phyloP scores from a whole-genome alignment of 2,888 invertebrate species.

The Lysandra bellargus region DNA sequence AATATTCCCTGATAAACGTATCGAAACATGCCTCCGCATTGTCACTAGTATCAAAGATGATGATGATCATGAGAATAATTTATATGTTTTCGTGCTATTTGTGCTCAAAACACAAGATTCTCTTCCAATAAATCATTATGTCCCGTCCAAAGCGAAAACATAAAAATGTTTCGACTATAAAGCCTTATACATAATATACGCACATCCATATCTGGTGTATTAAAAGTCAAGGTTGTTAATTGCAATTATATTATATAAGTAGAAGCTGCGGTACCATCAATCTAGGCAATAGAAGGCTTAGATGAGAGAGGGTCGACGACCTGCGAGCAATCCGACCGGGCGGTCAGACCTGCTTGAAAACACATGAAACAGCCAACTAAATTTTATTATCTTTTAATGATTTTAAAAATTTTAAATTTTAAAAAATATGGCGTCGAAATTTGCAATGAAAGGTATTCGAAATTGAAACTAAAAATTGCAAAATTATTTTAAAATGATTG shows the following conservation, averaged over 20 bases:
- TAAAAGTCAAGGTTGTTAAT: constrained; percentile 24
- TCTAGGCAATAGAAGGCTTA: constrained; percentile 71
- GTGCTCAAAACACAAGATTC: neutral
- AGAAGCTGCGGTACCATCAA: constrained; percentile 62
- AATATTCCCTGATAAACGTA: too few relatives aligned
- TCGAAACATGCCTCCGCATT: neutral
- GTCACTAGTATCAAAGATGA: neutral
- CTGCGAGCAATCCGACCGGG: constrained; percentile 66
- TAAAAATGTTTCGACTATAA: constrained; percentile 10
- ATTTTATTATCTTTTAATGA: constrained; percentile 22
- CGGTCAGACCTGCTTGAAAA: constrained; percentile 64
- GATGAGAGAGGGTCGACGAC: constrained; percentile 67
- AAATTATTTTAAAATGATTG: neutral
- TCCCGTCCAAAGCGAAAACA: neutral
- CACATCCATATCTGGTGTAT: constrained; percentile 41
- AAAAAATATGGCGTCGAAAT: neutral
- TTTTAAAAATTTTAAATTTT: neutral
- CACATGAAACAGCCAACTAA: constrained; percentile 36
- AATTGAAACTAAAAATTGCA: neutral
- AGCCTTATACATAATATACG: constrained; percentile 29
- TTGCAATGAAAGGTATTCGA: neutral
- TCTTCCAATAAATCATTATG: constrained; percentile 11
- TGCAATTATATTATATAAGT: constrained; percentile 39
- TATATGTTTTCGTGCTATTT: neutral
- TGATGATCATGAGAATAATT: neutral